These are phyloP conservation scores for Cyphomyrmex costatus DNA, from an alignment of 1,140 invertebrate species.

Conservation along the genomic window DNA sequence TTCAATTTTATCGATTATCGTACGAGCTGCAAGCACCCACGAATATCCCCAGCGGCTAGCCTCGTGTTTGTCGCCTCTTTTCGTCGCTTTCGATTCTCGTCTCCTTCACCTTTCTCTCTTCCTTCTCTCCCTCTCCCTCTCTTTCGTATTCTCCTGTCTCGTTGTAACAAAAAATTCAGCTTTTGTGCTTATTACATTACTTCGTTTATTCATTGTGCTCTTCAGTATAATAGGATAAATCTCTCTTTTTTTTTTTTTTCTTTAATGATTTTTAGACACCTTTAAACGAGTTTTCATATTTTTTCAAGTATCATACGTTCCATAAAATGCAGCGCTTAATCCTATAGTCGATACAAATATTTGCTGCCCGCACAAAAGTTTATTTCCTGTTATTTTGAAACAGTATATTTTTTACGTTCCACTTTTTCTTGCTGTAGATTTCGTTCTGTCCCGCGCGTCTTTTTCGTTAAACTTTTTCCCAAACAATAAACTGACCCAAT, in stretches of 20 bases:
- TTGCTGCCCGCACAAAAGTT: background rate
- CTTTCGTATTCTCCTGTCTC: conserved; percentile 8
- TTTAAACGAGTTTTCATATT: background rate
- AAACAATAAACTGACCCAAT: background rate
- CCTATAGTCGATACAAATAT: background rate
- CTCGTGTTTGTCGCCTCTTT: conserved; percentile 69
- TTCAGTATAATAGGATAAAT: background rate
- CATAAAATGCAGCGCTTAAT: background rate
- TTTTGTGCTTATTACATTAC: background rate
- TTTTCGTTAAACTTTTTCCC: background rate
- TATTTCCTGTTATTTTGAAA: background rate
- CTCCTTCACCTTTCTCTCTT: conserved; percentile 33
- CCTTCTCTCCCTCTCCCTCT: conserved; percentile 24
- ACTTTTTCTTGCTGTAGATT: background rate
- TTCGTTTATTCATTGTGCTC: background rate
- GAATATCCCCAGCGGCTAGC: conserved; percentile 70
- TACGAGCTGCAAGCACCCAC: conserved; percentile 70
- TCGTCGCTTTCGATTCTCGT: conserved; percentile 43
- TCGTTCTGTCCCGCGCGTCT: background rate
- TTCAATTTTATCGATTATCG: conserved; percentile 80
- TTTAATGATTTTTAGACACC: background rate
- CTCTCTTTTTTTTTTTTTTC: conserved; percentile 1
- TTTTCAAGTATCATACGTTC: background rate
- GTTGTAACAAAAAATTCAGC: background rate
- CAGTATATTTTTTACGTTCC: background rate